Evolutionary conservation across 2,797 vertebrate genomes (phyloP).

Genomic region (Okamejei kenojei): DNA sequence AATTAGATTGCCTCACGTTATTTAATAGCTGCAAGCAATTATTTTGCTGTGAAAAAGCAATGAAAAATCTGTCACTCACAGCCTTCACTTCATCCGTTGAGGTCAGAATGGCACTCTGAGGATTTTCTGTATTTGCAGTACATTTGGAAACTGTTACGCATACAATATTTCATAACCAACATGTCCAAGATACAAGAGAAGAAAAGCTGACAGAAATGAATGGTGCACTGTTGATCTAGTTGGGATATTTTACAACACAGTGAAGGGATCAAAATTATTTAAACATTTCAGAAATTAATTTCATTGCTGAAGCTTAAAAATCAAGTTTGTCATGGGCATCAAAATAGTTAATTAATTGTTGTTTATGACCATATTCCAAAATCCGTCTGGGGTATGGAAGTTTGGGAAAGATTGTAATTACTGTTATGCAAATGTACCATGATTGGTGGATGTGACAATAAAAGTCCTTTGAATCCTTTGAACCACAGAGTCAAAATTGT

Average conservation of each 20-base stretch:
- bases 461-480: no score
- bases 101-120: background rate
- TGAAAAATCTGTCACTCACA: conserved; percentile 19
- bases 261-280: background rate
- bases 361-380: background rate
- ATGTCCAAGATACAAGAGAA: background rate
- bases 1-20: background rate
- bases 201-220: background rate
- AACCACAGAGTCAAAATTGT: no score
- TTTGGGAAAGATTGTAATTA: background rate
- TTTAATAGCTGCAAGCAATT: conserved; percentile 23
- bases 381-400: background rate
- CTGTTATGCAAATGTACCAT: background rate
- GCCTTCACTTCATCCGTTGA: background rate
- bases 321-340: background rate
- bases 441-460: no score
- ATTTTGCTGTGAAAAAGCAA: conserved; percentile 24
- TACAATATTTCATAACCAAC: background rate
- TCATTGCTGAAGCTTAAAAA: background rate
- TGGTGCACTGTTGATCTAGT: background rate
- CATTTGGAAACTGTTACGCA: conserved; percentile 2
- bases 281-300: background rate
- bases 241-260: background rate
- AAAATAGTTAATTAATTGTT: background rate
- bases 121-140: conserved; percentile 11